These are phyloP conservation scores for Diorhabda elongata DNA, from an alignment of 1,140 invertebrate genomes.

Conservation along the genomic window DNA sequence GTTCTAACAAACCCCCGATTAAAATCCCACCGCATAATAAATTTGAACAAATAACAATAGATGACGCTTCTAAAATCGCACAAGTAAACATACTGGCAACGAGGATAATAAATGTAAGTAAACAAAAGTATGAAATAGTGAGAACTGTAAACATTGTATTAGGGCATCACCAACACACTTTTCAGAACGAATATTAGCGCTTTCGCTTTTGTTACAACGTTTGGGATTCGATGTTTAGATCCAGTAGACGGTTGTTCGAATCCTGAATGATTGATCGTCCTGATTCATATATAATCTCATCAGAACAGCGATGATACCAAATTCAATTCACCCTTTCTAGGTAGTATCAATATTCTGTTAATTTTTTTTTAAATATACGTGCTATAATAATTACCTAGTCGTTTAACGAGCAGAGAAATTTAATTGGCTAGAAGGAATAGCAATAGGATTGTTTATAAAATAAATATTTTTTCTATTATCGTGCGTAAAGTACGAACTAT, in stretches of 20 bases:
- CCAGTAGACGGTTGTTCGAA: slow-evolving; percentile 15
- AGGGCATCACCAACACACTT: slow-evolving; percentile 5
- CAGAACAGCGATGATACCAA: neutral
- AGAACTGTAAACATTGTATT: slow-evolving; percentile 35
- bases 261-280: slow-evolving; percentile 13
- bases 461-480: no score
- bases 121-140: slow-evolving; percentile 38
- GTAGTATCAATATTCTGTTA: no score
- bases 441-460: no score
- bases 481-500: no score
- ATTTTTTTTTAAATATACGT: no score
- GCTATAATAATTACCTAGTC: no score
- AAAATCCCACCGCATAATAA: no score
- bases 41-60: slow-evolving; percentile 2
- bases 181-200: slow-evolving; percentile 7
- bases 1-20: no score
- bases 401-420: no score
- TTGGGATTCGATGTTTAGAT: slow-evolving; percentile 7
- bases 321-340: slow-evolving; percentile 1
- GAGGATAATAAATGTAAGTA: slow-evolving; percentile 30
- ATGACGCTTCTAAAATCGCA: slow-evolving; percentile 9
- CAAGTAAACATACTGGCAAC: slow-evolving; percentile 11
- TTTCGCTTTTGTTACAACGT: neutral
- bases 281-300: neutral
- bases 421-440: no score